These are phyloP conservation scores for Drosophila birchii DNA, from an alignment of 2,888 invertebrate genomes.

Conservation along the genomic window DNA sequence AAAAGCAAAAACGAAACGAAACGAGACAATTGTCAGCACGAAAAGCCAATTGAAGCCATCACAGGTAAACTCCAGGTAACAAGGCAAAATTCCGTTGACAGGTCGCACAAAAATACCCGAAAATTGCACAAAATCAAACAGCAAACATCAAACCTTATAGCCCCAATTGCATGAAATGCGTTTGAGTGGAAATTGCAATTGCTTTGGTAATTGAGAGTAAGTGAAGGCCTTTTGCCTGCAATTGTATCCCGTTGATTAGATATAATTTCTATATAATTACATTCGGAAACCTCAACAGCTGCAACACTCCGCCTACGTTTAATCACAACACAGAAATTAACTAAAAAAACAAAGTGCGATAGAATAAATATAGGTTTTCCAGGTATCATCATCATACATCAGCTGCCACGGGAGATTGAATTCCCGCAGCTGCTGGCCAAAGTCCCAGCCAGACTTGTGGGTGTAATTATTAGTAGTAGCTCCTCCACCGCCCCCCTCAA, in stretches of 20 bases:
- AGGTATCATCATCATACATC: constrained; percentile 3
- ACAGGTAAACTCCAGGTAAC: constrained; percentile 27
- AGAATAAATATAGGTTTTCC: constrained; percentile 24
- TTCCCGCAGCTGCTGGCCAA: constrained; percentile 12
- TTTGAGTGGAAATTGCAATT: constrained; percentile 3
- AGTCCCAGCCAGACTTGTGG: constrained; percentile 11
- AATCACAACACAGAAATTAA: constrained; percentile 16
- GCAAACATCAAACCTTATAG: too few species aligned
- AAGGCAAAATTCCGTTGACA: constrained; percentile 23
- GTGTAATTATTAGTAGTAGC: constrained; percentile 16
- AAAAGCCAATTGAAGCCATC: constrained; percentile 48
- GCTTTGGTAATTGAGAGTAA: constrained; percentile 8
- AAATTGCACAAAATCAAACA: constrained; percentile 53
- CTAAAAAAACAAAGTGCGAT: constrained; percentile 5
- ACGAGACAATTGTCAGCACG: constrained; percentile 43
- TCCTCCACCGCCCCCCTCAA: constrained; percentile 2
- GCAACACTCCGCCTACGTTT: constrained; percentile 13
- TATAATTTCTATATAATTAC: constrained; percentile 42
- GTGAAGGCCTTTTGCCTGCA: not conserved
- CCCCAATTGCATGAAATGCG: not conserved
- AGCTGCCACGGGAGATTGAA: constrained; percentile 9
- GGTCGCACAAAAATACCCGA: constrained; percentile 24
- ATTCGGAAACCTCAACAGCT: constrained; percentile 36
- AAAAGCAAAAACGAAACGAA: constrained; percentile 7
- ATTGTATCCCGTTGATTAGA: constrained; percentile 31